phyloP scores from a whole-genome alignment of 2,888 invertebrate genomes.

The Plebejus argus region DNA sequence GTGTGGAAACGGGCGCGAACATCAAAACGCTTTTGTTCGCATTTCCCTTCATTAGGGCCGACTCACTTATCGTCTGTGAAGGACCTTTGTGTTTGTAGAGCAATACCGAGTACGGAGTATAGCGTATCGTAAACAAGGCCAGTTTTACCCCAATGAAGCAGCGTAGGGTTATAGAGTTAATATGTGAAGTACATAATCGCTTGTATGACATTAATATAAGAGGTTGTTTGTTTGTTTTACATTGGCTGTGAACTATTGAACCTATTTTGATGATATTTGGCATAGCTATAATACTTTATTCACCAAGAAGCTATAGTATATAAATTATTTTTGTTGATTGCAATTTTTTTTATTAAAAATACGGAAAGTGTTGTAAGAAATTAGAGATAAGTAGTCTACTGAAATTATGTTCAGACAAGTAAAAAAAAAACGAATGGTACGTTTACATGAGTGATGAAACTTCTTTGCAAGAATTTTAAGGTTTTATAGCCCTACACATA shows the following conservation, averaged over 20 bases:
- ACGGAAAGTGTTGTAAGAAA: no score
- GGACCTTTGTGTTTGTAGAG: slow-evolving; percentile 2
- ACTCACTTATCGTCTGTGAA: slow-evolving; percentile 14
- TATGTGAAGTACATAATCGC: neutral
- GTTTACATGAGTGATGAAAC: no score
- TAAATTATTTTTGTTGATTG: no score
- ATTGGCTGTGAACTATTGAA: neutral
- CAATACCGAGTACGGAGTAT: neutral
- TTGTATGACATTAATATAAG: neutral
- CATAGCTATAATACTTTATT: no score
- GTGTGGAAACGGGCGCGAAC: neutral
- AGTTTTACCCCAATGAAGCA: neutral
- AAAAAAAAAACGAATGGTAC: no score
- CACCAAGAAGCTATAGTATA: no score
- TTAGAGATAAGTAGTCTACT: no score
- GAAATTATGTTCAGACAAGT: no score
- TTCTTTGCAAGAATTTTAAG: neutral
- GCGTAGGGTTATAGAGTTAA: neutral
- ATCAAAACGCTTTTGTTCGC: slow-evolving; percentile 25
- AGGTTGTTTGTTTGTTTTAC: neutral
- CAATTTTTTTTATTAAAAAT: no score
- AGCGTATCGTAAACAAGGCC: neutral
- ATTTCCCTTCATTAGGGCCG: slow-evolving; percentile 8
- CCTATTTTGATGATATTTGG: no score
- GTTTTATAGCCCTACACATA: neutral